Conservation (phyloP, 2,797 vertebrate species). For the Taenioides sp. region DNA sequence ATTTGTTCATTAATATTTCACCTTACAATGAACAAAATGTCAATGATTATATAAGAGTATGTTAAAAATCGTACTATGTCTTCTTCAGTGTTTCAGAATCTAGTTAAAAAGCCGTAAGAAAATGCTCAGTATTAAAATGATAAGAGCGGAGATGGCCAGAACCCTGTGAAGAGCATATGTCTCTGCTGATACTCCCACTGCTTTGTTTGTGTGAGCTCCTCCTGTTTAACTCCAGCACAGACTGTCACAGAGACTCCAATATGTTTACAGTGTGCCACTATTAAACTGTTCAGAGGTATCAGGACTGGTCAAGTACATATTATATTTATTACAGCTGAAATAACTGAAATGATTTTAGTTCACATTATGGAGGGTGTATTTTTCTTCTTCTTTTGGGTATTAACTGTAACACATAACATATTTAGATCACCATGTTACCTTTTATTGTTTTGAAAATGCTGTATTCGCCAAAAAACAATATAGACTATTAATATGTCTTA, state of each 20-base stretch:
- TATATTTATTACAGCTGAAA: too few relatives aligned
- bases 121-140: neutral
- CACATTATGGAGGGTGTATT: too few relatives aligned
- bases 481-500: too few relatives aligned
- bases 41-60: neutral
- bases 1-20: neutral
- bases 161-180: neutral
- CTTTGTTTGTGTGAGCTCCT: neutral
- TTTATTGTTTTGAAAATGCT: too few relatives aligned
- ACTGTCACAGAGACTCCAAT: neutral
- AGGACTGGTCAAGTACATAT: too few relatives aligned
- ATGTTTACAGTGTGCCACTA: neutral
- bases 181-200: constrained; percentile 2
- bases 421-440: too few relatives aligned
- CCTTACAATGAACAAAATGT: neutral
- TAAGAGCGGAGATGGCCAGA: neutral
- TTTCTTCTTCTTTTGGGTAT: too few relatives aligned
- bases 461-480: too few relatives aligned
- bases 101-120: too few relatives aligned
- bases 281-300: neutral
- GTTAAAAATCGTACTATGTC: neutral
- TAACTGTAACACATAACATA: too few relatives aligned
- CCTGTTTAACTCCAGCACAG: neutral
- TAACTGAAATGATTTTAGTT: too few relatives aligned
- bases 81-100: too few relatives aligned